A percentile compares a stretch with the other conserved stretches of the same genome.
These are phyloP conservation scores for Sparus aurata DNA, from an alignment of 2,797 vertebrate genomes.

Conservation along the genomic window DNA sequence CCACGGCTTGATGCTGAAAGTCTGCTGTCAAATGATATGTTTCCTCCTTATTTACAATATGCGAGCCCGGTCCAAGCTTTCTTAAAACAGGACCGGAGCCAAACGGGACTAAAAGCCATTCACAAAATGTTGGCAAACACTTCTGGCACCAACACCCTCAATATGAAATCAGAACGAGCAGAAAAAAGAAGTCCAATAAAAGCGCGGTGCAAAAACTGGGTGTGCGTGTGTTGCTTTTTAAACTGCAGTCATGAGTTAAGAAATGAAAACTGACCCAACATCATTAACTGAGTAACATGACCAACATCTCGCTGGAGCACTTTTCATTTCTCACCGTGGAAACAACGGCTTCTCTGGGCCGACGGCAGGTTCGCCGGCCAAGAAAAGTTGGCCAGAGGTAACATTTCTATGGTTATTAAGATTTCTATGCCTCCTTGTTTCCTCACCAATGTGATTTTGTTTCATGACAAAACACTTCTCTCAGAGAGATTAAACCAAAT, in stretches of 20 bases:
- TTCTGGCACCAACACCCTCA: not conserved
- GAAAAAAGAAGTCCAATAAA: not conserved
- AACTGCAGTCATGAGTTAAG: constrained; percentile 10
- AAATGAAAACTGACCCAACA: constrained; percentile 20
- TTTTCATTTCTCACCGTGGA: constrained; percentile 56
- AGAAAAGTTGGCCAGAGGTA: constrained; percentile 36
- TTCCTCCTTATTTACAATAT: constrained; percentile 19
- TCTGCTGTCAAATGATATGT: constrained; percentile 9
- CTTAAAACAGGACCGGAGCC: constrained; percentile 1
- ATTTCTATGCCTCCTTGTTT: constrained; percentile 37
- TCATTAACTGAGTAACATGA: constrained; percentile 17
- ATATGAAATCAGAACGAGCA: constrained; percentile 5
- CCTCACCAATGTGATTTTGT: constrained; percentile 14
- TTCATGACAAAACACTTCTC: constrained; percentile 19
- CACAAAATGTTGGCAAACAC: not conserved
- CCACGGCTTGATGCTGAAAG: constrained; percentile 28
- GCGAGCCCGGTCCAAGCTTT: not conserved
- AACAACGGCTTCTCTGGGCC: constrained; percentile 31
- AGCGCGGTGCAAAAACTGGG: constrained; percentile 11
- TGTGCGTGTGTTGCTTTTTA: constrained; percentile 5
- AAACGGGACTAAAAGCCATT: not conserved
- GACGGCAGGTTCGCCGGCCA: constrained; percentile 13
- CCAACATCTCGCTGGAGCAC: constrained; percentile 27
- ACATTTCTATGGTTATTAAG: constrained; percentile 28
- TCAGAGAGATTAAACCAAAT: constrained; percentile 12